Base-by-base conservation (phyloP, 2,888 invertebrate genomes). In the Seladonia tumulorum region DNA sequence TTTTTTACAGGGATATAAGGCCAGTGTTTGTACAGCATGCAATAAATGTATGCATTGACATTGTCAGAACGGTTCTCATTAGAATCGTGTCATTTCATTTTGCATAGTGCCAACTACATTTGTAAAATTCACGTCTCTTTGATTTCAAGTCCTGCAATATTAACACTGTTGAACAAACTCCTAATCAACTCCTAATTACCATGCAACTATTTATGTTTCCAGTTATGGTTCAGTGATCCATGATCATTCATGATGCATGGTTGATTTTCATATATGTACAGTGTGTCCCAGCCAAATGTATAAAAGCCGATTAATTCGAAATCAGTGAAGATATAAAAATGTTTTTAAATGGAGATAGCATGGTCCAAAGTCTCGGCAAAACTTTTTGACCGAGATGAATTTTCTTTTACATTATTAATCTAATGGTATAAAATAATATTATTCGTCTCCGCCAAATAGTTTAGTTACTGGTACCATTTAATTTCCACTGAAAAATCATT, bases 161-260 rank as follows among this genome's bases (percentile, higher is more conserved):
- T 79, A 79, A 88, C 72, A 88, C 75, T 79, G 57, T 81, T 79
- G n/a, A 84, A 83, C 72, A 73, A 81, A 79, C 60, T 63, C 81
- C 79, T 89, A 85, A 73, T 89, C 87, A 73, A 83, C 72, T 89
- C 84, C 66, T 73, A 75, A 85, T 76, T 66, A 75, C 71, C 39
- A 85, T 87, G 81, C 77, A 53, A 82, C 72, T 29, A 75, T 88
- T 85, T 89, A 81, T 83, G 77, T 80, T 70, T 87, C 45, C 86
- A 83, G 79, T 84, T 88, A 83, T 81, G 68, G 81, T 85, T 90
- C 86, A 85, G 85, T 83, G 78, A 81, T 57, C 85, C 83, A 85
- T 87, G 82, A 47, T 91, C 89, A 89, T 88, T 87, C 85, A 90
- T 89, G 86, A 91, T 89, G 91, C 91, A 91, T 90, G 90, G 90